A percentile compares a stretch with the other conserved stretches of the same genome.
Conservation (phyloP, 2,888 invertebrate species). For the Philhelius pedissequus region DNA sequence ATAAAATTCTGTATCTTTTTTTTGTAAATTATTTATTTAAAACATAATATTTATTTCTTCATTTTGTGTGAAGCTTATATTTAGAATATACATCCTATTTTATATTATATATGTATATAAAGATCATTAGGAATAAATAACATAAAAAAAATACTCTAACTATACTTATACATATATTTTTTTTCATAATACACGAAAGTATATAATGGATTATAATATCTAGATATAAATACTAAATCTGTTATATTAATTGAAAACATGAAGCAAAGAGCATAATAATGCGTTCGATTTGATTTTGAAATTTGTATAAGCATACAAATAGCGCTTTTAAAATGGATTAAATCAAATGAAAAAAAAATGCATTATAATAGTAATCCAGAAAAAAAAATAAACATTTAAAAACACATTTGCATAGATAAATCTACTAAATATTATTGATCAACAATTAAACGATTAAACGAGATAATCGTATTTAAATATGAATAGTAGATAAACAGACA, state of each 20-base stretch:
- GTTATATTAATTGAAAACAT: conserved; percentile 20
- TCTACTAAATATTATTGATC: conserved; percentile 42
- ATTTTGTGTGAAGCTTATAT: neutral
- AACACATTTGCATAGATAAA: conserved; percentile 3
- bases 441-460: conserved; percentile 15
- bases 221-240: conserved; percentile 20
- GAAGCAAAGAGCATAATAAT: conserved; percentile 26
- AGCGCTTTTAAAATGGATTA: neutral
- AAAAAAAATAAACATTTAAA: conserved; percentile 1
- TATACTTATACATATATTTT: conserved; percentile 1
- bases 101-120: conserved; percentile 16
- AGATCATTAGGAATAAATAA: conserved; percentile 63
- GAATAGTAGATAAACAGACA: neutral
- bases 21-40: conserved; percentile 1
- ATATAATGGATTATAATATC: conserved; percentile 10
- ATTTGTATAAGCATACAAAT: conserved; percentile 5
- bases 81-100: conserved; percentile 7
- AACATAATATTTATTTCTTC: conserved; percentile 19
- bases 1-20: neutral
- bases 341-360: neutral
- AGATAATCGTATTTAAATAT: neutral
- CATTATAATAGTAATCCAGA: too few relatives aligned
- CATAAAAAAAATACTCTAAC: conserved; percentile 54
- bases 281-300: conserved; percentile 40
- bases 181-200: conserved; percentile 45